Evolutionary conservation across 2,888 invertebrate species (phyloP), one percentile per base, ranked within the genome.

Genomic region (Apamea anceps): DNA sequence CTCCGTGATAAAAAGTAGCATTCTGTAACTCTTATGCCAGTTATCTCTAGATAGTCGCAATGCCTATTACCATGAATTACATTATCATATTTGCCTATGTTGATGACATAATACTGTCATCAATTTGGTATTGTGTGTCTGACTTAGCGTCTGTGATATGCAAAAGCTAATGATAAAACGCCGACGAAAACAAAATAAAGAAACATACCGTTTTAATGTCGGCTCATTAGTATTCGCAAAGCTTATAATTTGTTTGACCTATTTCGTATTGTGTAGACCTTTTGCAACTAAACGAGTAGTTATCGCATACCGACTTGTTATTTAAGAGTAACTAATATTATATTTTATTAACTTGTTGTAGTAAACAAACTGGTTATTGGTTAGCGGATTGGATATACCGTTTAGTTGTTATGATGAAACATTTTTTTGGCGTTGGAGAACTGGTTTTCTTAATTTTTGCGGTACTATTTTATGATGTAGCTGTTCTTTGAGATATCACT

Each of bases 221-320:
- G 81, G 80, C 84, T 87, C 78, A 86, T 91, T 87, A 87, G 84
- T 87, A 91, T 90, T 88, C 85, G 75, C 82, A 82, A 81, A 79
- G 82, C 80, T 83, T 86, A 85, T 85, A 85, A 86, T 89, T 89
- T 83, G 84, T 88, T 82, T 91, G 90, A 89, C 91, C 91, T 81
- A 92, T 90, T 90, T 91, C n/a, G 71, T 75, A 67, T 86, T 81
- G 80, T 85, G 80, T 85, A 83, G 85, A 88, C 86, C 89, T 90
- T 90, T 86, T 88, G 80, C 84, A 89, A 88, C 85, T 81, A 85
- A 86, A 77, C 75, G 32, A 86, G 54, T 72, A 84, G 83, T 90
- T 87, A 87, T 85, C 85, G 83, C 85, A 80, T 81, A 85, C 82
- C 83, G 78, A 84, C 70, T 85, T 76, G 84, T 87, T 87, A 85